Evolutionary conservation across 2,888 invertebrate species (phyloP).

Genomic region (Dyspetes luteomarginatus): DNA sequence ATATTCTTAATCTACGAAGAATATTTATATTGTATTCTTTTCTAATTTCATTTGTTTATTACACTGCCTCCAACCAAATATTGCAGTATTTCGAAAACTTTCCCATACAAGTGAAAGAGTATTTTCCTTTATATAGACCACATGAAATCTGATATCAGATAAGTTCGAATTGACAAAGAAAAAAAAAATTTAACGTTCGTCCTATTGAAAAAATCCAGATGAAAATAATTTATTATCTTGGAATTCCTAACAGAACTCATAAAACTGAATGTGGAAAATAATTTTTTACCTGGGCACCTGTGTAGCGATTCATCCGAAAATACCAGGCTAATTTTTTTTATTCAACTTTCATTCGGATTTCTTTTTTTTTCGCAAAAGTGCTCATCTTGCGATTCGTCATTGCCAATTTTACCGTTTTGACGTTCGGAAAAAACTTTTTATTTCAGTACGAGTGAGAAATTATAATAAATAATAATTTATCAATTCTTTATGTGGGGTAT

Average conservation of each 20-base stretch:
- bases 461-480: slow-evolving; percentile 18
- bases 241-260: too few species aligned
- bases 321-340: too few species aligned
- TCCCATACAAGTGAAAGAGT: slow-evolving; percentile 46
- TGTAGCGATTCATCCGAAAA: not conserved
- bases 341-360: too few species aligned
- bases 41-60: slow-evolving; percentile 63
- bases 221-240: too few species aligned
- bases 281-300: not conserved
- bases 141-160: slow-evolving; percentile 13
- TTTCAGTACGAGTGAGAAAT: not conserved
- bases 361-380: too few species aligned
- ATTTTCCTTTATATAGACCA: slow-evolving; percentile 29
- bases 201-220: not conserved
- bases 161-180: too few species aligned
- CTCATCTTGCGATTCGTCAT: too few species aligned
- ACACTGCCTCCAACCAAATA: slow-evolving; percentile 74
- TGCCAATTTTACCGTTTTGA: not conserved
- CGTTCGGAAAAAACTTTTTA: not conserved
- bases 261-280: too few species aligned
- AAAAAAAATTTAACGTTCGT: too few species aligned
- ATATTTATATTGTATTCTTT: slow-evolving; percentile 31
- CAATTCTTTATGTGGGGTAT: slow-evolving; percentile 4
- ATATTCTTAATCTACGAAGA: slow-evolving; percentile 3
- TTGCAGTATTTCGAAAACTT: slow-evolving; percentile 71